Percentiles rank a stretch among this genome's conserved stretches.
Conservation (phyloP, 2,113 vertebrate genomes). For the Apteryx owenii region DNA sequence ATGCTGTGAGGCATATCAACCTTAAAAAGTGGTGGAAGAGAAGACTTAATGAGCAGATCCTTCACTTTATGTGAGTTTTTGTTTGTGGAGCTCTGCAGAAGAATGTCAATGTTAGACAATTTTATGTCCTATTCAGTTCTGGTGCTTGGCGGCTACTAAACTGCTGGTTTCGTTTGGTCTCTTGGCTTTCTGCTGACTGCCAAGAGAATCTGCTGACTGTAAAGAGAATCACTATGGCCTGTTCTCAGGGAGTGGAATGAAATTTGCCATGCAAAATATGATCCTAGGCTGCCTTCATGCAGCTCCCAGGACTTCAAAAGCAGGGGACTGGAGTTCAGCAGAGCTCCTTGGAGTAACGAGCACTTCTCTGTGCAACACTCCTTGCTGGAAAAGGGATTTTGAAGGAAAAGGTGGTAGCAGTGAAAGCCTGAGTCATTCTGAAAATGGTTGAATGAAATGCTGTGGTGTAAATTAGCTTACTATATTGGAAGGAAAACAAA, state of each 20-base stretch:
- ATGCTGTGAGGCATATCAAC: too few species aligned
- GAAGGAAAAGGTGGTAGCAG: not conserved
- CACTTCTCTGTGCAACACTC: not conserved
- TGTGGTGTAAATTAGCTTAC: not conserved
- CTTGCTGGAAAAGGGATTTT: not conserved
- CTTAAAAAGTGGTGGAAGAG: not conserved
- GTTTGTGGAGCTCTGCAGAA: not conserved
- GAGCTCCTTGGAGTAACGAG: not conserved
- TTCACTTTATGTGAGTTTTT: not conserved
- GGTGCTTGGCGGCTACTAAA: not conserved
- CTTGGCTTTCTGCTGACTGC: not conserved
- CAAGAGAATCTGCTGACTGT: not conserved
- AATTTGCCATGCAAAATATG: not conserved
- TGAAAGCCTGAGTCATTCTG: not conserved
- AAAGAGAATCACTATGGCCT: not conserved
- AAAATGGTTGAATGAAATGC: not conserved
- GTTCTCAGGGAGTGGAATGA: not conserved
- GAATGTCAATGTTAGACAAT: too few species aligned
- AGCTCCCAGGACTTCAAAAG: not conserved
- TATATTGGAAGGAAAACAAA: not conserved
- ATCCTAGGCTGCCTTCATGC: accelerated
- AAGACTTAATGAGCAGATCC: not conserved
- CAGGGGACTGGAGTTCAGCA: not conserved
- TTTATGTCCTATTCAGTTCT: not conserved
- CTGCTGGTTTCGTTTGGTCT: not conserved